These are phyloP conservation scores for Melospiza georgiana DNA, from an alignment of 2,113 vertebrate genomes.

Conservation along the genomic window DNA sequence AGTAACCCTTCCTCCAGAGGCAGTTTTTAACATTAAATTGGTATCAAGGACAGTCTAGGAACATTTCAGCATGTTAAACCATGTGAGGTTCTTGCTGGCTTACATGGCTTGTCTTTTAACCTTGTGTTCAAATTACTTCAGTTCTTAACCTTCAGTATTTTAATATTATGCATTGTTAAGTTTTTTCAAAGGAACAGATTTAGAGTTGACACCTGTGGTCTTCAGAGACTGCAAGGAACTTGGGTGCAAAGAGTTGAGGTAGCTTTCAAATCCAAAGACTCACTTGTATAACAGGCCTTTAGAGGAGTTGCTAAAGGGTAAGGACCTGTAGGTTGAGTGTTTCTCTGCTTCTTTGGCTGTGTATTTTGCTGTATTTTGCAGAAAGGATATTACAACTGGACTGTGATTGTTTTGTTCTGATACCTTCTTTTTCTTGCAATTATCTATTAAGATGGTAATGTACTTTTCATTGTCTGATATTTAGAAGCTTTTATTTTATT, in stretches of 20 bases:
- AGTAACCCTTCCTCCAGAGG: background rate
- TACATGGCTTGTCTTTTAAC: background rate
- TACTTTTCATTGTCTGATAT: background rate
- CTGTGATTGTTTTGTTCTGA: background rate
- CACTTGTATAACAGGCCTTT: background rate
- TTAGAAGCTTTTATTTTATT: background rate
- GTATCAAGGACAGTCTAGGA: background rate
- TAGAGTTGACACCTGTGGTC: fast-evolving
- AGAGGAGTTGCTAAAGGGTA: background rate
- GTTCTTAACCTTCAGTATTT: background rate
- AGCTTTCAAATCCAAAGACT: background rate
- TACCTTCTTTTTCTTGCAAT: background rate
- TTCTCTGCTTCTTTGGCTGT: background rate
- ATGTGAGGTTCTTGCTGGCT: background rate
- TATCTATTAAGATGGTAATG: background rate
- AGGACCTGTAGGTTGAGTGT: background rate
- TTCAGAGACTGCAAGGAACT: background rate
- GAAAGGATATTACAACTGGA: background rate
- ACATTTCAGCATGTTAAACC: background rate
- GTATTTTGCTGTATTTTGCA: background rate
- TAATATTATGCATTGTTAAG: background rate
- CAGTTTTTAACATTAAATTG: background rate
- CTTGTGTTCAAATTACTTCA: background rate
- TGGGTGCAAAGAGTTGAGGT: background rate
- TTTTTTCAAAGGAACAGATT: background rate